Conservation (phyloP, 2,797 vertebrate species). For the Pachyuromys duprasi region DNA sequence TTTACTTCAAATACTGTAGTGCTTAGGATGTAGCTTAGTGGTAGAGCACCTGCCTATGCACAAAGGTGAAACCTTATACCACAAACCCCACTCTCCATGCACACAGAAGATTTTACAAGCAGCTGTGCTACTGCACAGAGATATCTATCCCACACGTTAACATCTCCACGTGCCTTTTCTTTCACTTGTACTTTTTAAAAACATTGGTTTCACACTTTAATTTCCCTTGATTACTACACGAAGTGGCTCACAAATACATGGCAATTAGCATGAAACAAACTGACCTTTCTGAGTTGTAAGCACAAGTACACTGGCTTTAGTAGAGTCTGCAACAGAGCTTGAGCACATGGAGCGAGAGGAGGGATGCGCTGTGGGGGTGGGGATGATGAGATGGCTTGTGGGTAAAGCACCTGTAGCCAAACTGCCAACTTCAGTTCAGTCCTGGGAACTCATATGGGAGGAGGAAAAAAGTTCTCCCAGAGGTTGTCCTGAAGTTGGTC, state of each 20-base stretch:
- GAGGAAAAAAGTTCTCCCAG: neutral
- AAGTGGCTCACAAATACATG: neutral
- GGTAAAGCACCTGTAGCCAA: neutral
- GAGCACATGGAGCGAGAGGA: neutral
- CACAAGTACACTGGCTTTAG: neutral
- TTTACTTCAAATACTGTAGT: neutral
- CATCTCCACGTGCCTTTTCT: neutral
- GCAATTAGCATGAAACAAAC: neutral
- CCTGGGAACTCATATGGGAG: neutral
- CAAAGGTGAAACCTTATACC: neutral
- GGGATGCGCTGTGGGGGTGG: neutral
- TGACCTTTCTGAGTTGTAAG: neutral
- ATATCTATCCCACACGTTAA: neutral
- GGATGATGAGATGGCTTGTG: neutral
- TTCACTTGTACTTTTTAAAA: constrained; percentile 10
- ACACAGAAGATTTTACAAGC: neutral
- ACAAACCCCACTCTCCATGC: neutral
- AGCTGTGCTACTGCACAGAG: neutral
- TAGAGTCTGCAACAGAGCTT: neutral
- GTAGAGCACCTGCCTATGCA: neutral
- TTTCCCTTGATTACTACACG: neutral
- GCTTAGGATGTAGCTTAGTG: neutral
- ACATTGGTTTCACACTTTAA: constrained; percentile 37
- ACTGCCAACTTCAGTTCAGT: neutral
- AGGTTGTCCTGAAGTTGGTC: neutral